A percentile compares a stretch with the other conserved stretches of the same genome.
phyloP scores from a whole-genome alignment of 2,113 vertebrate species.

The Smithornis capensis region DNA sequence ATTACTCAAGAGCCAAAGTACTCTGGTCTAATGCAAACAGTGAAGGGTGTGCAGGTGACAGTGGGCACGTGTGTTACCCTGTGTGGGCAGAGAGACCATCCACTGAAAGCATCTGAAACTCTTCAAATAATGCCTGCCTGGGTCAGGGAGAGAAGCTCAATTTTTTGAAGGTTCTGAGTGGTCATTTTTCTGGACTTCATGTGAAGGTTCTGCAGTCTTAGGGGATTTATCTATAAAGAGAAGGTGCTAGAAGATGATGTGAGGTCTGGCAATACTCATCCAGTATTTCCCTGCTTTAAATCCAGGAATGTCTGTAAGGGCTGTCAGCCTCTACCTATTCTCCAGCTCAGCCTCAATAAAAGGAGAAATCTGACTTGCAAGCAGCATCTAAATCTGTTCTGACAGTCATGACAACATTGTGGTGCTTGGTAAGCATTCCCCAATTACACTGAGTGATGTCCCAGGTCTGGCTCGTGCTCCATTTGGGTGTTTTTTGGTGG shows the following conservation, averaged over 20 bases:
- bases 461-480: background rate
- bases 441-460: background rate
- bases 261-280: background rate
- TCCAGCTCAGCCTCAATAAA: background rate
- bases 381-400: background rate
- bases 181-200: background rate
- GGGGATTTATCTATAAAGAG: background rate
- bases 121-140: background rate
- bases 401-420: background rate
- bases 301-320: background rate
- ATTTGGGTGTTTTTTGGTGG: background rate
- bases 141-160: background rate
- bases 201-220: background rate
- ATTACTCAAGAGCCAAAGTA: background rate
- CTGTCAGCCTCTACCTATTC: background rate
- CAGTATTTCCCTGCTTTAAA: background rate
- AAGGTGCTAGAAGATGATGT: background rate
- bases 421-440: background rate
- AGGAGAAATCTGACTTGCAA: background rate
- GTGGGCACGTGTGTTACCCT: rapidly evolving
- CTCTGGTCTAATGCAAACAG: background rate
- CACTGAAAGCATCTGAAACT: background rate
- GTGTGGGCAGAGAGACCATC: background rate
- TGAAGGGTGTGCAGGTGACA: background rate
- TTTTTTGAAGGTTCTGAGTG: background rate